These are phyloP conservation scores for Tinea trinotella DNA, from an alignment of 2,888 invertebrate species.

Conservation along the genomic window DNA sequence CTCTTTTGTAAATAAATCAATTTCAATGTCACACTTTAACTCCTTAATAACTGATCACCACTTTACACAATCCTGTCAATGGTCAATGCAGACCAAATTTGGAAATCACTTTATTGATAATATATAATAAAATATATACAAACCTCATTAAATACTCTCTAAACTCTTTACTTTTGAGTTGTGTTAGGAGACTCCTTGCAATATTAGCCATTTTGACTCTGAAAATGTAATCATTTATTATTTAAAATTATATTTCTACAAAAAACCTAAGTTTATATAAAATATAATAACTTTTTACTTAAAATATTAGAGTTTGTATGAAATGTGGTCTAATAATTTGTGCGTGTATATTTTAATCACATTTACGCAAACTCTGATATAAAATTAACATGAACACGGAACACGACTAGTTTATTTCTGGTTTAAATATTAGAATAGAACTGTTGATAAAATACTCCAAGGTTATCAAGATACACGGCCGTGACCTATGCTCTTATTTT, in stretches of 20 bases:
- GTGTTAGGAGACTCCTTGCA: conserved; percentile 62
- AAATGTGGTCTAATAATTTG: neutral
- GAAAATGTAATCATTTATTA: neutral
- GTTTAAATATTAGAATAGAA: conserved; percentile 8
- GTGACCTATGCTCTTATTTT: neutral
- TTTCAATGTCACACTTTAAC: too few relatives aligned
- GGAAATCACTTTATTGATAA: too few relatives aligned
- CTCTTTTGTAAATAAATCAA: too few relatives aligned
- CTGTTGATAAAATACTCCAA: conserved; percentile 35
- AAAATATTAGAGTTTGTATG: neutral
- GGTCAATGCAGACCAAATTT: too few relatives aligned
- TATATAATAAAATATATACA: conserved; percentile 18
- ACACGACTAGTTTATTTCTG: neutral
- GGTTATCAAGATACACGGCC: conserved; percentile 29
- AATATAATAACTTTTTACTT: neutral
- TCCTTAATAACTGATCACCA: too few relatives aligned
- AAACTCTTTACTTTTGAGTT: conserved; percentile 86
- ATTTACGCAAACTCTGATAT: neutral
- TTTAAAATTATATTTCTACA: neutral
- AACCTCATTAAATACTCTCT: conserved; percentile 90
- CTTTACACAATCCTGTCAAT: too few relatives aligned
- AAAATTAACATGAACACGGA: conserved; percentile 6
- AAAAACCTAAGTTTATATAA: neutral
- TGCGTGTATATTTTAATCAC: conserved; percentile 1
- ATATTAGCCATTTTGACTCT: conserved; percentile 40